Evolutionary conservation across 2,888 invertebrate genomes (phyloP).

Genomic region (Cosmia pyralina): DNA sequence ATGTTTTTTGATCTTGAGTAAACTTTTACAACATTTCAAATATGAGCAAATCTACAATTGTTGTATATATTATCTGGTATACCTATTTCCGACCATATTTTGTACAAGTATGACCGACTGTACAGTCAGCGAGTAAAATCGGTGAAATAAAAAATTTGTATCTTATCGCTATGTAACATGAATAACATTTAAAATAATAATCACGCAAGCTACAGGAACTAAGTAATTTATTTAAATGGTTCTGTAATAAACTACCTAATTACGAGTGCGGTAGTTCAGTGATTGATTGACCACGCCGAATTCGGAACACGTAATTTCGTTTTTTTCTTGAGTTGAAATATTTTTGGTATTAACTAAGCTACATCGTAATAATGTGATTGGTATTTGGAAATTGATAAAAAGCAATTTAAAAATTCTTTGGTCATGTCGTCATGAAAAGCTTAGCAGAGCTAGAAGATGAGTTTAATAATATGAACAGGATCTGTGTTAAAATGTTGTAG

Average conservation of each 20-base stretch:
- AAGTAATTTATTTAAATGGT: slow-evolving; percentile 49
- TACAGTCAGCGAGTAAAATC: not conserved
- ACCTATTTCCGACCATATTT: not conserved
- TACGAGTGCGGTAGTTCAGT: slow-evolving; percentile 46
- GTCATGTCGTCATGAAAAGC: slow-evolving; percentile 19
- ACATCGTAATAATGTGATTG: slow-evolving; percentile 38
- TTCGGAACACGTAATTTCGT: slow-evolving; percentile 39
- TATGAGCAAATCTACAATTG: slow-evolving; percentile 8
- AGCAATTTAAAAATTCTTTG: slow-evolving; percentile 44
- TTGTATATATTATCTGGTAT: not conserved
- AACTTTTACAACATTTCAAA: slow-evolving; percentile 7
- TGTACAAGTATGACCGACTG: no score
- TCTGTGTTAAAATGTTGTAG: not conserved
- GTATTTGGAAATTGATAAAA: slow-evolving; percentile 43
- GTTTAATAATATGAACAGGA: not conserved
- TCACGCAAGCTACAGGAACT: slow-evolving; percentile 42
- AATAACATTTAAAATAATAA: slow-evolving; percentile 39
- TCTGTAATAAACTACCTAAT: slow-evolving; percentile 51
- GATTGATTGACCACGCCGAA: slow-evolving; percentile 56
- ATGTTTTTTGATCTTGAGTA: slow-evolving; percentile 25
- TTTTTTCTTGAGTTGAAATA: slow-evolving; percentile 31
- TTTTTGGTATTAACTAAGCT: slow-evolving; percentile 34
- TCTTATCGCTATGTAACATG: slow-evolving; percentile 4
- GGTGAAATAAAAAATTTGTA: not conserved
- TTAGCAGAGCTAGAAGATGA: not conserved